A percentile compares a stretch with the other conserved stretches of the same genome.
Conservation (phyloP, 2,888 invertebrate species). For the Cacoxenus indagator region DNA sequence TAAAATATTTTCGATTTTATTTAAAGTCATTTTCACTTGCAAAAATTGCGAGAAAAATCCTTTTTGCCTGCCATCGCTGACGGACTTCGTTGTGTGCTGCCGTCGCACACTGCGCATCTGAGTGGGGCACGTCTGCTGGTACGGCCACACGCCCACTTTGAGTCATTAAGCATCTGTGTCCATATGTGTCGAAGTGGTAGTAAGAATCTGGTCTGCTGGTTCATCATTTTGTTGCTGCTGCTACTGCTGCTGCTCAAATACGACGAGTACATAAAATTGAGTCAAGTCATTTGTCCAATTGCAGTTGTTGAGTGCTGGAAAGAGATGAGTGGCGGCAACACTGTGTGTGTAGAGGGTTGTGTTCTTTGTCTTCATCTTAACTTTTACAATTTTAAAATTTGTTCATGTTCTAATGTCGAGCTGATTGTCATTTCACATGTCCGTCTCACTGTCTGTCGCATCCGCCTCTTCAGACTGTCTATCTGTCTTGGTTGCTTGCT, state of each 20-base stretch:
- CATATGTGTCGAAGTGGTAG: neutral
- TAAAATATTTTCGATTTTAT: constrained; percentile 21
- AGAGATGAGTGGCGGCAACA: neutral
- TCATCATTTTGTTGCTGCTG: constrained; percentile 14
- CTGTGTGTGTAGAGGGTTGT: constrained; percentile 1
- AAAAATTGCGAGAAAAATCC: constrained; percentile 3
- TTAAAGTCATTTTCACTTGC: constrained; percentile 5
- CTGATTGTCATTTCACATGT: constrained; percentile 38
- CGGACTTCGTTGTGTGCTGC: constrained; percentile 7
- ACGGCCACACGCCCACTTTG: neutral
- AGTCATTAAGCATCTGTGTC: neutral
- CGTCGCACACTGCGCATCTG: neutral
- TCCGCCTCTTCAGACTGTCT: no score
- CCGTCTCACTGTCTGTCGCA: neutral
- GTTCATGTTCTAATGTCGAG: constrained; percentile 64
- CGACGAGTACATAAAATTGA: constrained; percentile 1
- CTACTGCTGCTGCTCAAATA: neutral
- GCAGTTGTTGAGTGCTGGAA: neutral
- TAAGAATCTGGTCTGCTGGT: constrained; percentile 13
- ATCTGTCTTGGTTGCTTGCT: neutral
- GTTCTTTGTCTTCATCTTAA: constrained; percentile 36
- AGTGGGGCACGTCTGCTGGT: neutral
- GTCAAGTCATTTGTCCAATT: constrained; percentile 14
- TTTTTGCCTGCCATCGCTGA: neutral
- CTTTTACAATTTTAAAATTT: constrained; percentile 65